A percentile compares a stretch with the other conserved stretches of the same genome.
phyloP scores from a whole-genome alignment of 92 coral and sea anemone species.

The Desmophyllum pertusum region DNA sequence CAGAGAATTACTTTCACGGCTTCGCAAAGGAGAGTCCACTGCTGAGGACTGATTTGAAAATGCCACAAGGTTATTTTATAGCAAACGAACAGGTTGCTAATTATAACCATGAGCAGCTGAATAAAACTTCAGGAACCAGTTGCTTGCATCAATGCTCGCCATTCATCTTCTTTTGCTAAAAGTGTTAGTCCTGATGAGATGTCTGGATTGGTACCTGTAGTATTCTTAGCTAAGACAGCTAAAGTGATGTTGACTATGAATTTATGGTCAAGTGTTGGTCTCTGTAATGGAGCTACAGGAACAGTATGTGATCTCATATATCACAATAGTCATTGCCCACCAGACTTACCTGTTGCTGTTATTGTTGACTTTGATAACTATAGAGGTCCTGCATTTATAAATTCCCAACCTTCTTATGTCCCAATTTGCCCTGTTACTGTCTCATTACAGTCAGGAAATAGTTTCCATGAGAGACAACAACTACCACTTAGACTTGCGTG shows the following conservation, averaged over 20 bases:
- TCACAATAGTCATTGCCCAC: conserved; percentile 41
- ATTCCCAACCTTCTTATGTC: conserved; percentile 38
- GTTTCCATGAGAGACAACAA: conserved; percentile 49
- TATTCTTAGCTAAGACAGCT: conserved; percentile 36
- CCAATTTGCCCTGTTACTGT: conserved; percentile 57
- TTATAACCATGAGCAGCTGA: conserved; percentile 37
- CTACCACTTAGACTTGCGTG: conserved; percentile 59
- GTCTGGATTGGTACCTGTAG: conserved; percentile 55
- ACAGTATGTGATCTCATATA: conserved; percentile 27
- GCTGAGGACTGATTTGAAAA: conserved; percentile 43
- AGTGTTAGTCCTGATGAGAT: conserved; percentile 33
- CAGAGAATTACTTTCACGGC: conserved; percentile 47
- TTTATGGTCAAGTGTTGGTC: conserved; percentile 52
- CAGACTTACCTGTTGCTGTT: conserved; percentile 58
- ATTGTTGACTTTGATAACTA: conserved; percentile 62
- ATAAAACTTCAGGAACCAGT: conserved; percentile 32
- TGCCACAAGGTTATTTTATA: conserved; percentile 53
- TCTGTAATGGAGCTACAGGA: conserved; percentile 52
- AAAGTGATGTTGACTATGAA: conserved; percentile 54
- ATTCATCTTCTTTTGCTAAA: conserved; percentile 53
- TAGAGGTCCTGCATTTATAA: conserved; percentile 43
- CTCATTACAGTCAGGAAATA: conserved; percentile 11
- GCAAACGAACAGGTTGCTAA: conserved; percentile 48
- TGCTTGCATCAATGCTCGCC: conserved; percentile 54
- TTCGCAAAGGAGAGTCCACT: conserved; percentile 49